phyloP scores from a whole-genome alignment of 2,113 vertebrate species.

The Notiomystis cincta region DNA sequence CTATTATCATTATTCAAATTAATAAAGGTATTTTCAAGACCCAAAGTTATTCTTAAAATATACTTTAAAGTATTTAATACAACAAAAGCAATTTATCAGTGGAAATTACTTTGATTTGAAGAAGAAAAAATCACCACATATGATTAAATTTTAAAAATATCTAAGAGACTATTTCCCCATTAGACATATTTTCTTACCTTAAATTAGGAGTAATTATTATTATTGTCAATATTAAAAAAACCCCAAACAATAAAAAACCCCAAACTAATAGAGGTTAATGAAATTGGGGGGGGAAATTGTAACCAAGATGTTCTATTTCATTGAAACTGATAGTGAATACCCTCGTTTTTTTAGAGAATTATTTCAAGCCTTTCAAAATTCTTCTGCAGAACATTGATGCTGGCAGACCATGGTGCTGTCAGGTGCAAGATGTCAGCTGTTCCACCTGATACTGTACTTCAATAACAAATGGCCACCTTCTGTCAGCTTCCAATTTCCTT shows the following conservation, averaged over 20 bases:
- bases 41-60: background rate
- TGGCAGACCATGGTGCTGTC: background rate
- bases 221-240: background rate
- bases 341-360: background rate
- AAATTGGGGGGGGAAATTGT: background rate
- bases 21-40: background rate
- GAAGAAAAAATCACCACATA: background rate
- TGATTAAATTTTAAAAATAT: background rate
- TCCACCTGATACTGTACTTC: background rate
- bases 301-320: background rate
- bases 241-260: background rate
- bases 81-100: background rate
- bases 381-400: background rate
- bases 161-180: background rate
- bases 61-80: background rate
- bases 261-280: background rate
- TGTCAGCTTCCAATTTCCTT: background rate
- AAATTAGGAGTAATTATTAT: background rate
- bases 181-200: background rate
- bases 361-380: background rate
- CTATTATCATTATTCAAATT: background rate
- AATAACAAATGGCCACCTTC: background rate
- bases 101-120: background rate
- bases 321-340: background rate
- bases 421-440: background rate